These are phyloP conservation scores for Cephus pygmeus DNA, from an alignment of 2,888 invertebrate genomes.

Conservation along the genomic window DNA sequence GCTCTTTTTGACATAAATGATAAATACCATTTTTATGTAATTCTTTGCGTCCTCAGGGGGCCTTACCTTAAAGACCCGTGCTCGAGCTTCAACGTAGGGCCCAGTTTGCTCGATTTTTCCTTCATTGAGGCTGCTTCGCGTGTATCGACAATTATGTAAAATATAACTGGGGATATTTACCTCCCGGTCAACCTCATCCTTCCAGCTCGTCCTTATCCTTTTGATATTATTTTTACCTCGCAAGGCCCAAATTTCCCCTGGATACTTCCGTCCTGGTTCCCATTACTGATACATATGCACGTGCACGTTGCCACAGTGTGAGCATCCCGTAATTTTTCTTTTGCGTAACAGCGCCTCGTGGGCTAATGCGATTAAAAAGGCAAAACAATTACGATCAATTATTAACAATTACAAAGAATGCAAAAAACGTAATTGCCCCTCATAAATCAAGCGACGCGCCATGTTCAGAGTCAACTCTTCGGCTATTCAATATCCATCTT, in stretches of 20 bases:
- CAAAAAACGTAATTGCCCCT: slow-evolving; percentile 59
- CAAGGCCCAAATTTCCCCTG: not conserved
- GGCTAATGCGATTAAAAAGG: slow-evolving; percentile 60
- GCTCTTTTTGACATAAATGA: not conserved
- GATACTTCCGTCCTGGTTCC: not conserved
- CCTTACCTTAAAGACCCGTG: not conserved
- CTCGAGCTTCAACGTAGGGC: not conserved
- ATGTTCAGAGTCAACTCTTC: not conserved
- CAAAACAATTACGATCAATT: slow-evolving; percentile 62
- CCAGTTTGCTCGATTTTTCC: slow-evolving; percentile 20
- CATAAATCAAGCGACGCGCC: slow-evolving; percentile 55
- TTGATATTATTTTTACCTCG: not conserved
- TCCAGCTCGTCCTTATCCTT: not conserved
- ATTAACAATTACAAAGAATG: slow-evolving; percentile 60
- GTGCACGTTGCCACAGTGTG: not conserved
- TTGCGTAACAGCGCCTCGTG: slow-evolving; percentile 46
- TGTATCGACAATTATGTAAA: slow-evolving; percentile 46
- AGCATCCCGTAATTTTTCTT: slow-evolving; percentile 20
- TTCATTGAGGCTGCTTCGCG: slow-evolving; percentile 41
- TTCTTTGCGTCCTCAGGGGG: not conserved
- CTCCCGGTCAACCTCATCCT: not conserved
- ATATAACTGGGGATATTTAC: not conserved
- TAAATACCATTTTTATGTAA: not conserved
- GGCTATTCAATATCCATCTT: not conserved
- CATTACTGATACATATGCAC: not conserved